Evolutionary conservation across 2,113 vertebrate species (phyloP).

Genomic region (Salvelinus namaycush): DNA sequence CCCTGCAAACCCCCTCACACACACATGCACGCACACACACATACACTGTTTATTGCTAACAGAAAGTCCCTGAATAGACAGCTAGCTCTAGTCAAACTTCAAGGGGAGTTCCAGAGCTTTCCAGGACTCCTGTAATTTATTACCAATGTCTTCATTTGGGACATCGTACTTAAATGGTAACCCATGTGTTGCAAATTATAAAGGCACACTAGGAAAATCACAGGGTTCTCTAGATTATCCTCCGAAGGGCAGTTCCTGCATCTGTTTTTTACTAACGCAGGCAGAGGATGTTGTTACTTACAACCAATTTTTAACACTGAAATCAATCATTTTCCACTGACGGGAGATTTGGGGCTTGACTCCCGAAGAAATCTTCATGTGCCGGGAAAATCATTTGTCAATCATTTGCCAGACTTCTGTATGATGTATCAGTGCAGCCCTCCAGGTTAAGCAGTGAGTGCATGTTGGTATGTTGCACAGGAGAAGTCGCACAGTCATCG

Average conservation of each 20-base stretch:
- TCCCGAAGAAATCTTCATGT: slow-evolving; percentile 44
- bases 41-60: slow-evolving; percentile 74
- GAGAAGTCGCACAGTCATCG: not conserved
- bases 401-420: slow-evolving; percentile 49
- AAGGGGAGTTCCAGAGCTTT: slow-evolving; percentile 74
- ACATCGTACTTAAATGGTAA: slow-evolving; percentile 70
- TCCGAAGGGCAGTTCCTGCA: slow-evolving; percentile 72
- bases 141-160: slow-evolving; percentile 73
- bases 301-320: slow-evolving; percentile 83
- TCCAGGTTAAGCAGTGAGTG: slow-evolving; percentile 5
- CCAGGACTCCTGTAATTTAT: slow-evolving; percentile 76
- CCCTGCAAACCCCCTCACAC: slow-evolving; percentile 37
- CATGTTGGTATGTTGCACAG: not conserved
- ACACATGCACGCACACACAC: not conserved
- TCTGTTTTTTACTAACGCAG: slow-evolving; percentile 80
- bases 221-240: slow-evolving; percentile 79
- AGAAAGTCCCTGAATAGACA: slow-evolving; percentile 70
- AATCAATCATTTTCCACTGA: slow-evolving; percentile 84
- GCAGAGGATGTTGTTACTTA: slow-evolving; percentile 85
- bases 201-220: slow-evolving; percentile 76
- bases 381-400: slow-evolving; percentile 46
- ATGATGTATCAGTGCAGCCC: slow-evolving; percentile 20
- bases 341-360: slow-evolving; percentile 72
- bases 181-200: slow-evolving; percentile 84
- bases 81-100: slow-evolving; percentile 52